A percentile compares a stretch with the other conserved stretches of the same genome.
Evolutionary conservation across 2,113 vertebrate species (phyloP).

Genomic region (Phocoena phocoena): DNA sequence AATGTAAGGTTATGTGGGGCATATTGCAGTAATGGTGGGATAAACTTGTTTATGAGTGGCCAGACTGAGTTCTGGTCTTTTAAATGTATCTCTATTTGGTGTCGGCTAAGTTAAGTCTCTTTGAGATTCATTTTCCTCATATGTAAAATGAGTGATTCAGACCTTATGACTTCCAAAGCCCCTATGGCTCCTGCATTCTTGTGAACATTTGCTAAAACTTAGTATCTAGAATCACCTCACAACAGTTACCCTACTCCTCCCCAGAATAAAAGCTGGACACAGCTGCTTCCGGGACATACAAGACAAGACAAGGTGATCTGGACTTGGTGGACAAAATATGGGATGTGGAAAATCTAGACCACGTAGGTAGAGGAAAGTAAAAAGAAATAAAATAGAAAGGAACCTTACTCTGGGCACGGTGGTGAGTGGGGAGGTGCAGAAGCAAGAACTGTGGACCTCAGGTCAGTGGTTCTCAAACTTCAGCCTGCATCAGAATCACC

Average conservation of each 20-base stretch:
- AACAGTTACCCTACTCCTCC: neutral
- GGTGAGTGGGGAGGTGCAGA: neutral
- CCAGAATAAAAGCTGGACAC: neutral
- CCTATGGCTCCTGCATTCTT: neutral
- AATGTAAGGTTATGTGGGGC: neutral
- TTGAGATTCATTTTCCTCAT: neutral
- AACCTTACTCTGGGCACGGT: neutral
- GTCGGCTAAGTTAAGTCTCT: neutral
- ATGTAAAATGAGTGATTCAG: neutral
- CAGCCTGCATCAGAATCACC: neutral
- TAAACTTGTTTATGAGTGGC: neutral
- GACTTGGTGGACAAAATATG: neutral
- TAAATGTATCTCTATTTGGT: neutral
- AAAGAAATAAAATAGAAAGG: neutral
- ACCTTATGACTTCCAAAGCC: neutral
- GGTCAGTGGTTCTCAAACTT: neutral
- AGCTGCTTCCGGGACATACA: neutral
- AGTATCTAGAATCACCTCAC: neutral
- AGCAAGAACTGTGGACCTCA: neutral
- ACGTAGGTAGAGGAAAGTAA: neutral
- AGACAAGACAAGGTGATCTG: neutral
- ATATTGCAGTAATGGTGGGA: neutral
- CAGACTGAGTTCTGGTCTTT: neutral
- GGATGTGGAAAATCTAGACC: neutral
- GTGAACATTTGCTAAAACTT: neutral